Evolutionary conservation across 2,888 invertebrate genomes (phyloP).

Genomic region (Chrysolina americana): DNA sequence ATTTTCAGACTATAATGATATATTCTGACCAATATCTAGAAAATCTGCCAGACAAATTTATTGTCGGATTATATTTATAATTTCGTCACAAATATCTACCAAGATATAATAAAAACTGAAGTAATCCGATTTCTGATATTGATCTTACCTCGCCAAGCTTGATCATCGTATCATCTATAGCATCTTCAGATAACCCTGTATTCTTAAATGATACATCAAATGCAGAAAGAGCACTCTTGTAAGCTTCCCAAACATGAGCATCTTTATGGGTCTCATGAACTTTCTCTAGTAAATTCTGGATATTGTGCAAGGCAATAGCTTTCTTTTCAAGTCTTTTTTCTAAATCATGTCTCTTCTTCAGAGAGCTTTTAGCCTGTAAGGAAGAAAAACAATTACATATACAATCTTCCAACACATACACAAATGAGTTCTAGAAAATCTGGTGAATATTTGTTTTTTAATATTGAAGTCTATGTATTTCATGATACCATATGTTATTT

Average conservation of each 20-base stretch:
- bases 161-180: conserved; percentile 80
- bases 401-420: not conserved
- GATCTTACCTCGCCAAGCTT: conserved; percentile 78
- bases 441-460: no score
- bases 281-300: conserved; percentile 74
- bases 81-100: no score
- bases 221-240: conserved; percentile 78
- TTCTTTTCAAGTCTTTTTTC: conserved; percentile 74
- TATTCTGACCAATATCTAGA: no score
- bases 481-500: no score
- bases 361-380: conserved; percentile 74
- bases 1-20: no score
- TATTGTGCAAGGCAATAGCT: conserved; percentile 73
- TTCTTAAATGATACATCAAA: conserved; percentile 78
- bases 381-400: not conserved
- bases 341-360: conserved; percentile 76
- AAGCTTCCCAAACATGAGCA: conserved; percentile 74
- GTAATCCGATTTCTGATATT: no score
- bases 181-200: conserved; percentile 78
- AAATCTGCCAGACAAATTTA: no score
- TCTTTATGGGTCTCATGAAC: conserved; percentile 75
- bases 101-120: no score
- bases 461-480: no score
- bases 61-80: no score
- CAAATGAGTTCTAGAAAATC: no score